Evolutionary conservation across 2,888 invertebrate genomes (phyloP).

Genomic region (Tenodera sinensis): DNA sequence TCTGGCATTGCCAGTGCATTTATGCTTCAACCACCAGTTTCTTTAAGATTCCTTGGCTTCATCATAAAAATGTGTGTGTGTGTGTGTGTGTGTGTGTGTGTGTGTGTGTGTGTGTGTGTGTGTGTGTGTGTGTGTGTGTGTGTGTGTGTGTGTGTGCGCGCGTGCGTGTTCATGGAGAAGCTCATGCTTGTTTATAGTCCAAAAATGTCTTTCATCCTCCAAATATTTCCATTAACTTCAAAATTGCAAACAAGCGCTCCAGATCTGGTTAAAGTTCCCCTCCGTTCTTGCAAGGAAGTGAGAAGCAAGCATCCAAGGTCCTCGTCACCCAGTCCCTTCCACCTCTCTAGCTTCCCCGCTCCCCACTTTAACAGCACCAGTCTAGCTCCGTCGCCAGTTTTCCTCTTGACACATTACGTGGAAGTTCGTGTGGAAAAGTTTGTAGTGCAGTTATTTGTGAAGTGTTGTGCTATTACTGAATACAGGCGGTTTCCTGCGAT

Average conservation of each 20-base stretch:
- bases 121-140: too few species aligned
- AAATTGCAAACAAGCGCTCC: neutral
- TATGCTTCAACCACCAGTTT: too few species aligned
- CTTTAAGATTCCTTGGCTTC: too few species aligned
- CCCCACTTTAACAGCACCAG: neutral
- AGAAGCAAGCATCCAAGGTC: neutral
- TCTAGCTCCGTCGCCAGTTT: neutral
- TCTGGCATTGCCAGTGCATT: too few species aligned
- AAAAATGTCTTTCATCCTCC: neutral
- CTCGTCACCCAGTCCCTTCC: neutral
- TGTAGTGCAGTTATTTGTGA: neutral
- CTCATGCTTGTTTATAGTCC: too few species aligned
- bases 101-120: too few species aligned
- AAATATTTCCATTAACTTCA: neutral
- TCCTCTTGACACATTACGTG: neutral
- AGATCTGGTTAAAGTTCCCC: neutral
- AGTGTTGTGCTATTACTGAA: neutral
- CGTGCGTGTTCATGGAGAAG: too few species aligned
- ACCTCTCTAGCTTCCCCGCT: neutral
- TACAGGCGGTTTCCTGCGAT: neutral
- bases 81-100: too few species aligned
- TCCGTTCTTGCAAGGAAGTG: neutral
- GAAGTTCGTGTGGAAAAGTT: neutral
- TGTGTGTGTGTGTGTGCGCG: too few species aligned
- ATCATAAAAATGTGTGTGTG: too few species aligned